phyloP scores from a whole-genome alignment of 2,888 invertebrate species.

The Ichneumoninae sp. region DNA sequence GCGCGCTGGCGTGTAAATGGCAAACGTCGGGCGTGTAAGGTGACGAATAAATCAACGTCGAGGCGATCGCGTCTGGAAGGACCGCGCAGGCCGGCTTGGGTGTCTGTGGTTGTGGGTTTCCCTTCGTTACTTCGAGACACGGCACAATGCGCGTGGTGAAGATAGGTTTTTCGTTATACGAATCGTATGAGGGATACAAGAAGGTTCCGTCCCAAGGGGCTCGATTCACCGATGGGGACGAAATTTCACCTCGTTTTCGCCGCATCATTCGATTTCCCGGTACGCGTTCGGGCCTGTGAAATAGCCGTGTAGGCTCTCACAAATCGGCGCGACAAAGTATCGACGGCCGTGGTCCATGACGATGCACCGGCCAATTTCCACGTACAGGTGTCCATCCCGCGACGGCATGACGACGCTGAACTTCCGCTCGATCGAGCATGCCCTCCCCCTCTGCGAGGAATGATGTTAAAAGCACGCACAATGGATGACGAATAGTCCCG shows the following conservation, averaged over 20 bases:
- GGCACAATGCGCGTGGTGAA: conserved; percentile 42
- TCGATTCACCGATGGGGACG: conserved; percentile 26
- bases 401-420: conserved; percentile 31
- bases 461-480: conserved; percentile 47
- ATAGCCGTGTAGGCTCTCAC: conserved; percentile 30
- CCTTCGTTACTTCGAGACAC: conserved; percentile 6
- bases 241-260: conserved; percentile 45
- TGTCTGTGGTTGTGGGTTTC: conserved; percentile 26
- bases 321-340: conserved; percentile 56
- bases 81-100: conserved; percentile 1
- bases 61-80: conserved; percentile 16
- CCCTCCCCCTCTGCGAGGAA: background rate
- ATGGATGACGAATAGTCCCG: conserved; percentile 46
- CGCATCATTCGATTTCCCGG: conserved; percentile 40
- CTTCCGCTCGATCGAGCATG: conserved; percentile 56
- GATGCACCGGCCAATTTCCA: conserved; percentile 46
- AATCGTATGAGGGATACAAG: conserved; percentile 47
- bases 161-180: conserved; percentile 41
- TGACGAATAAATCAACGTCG: conserved; percentile 73
- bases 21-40: conserved; percentile 69
- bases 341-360: conserved; percentile 23
- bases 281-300: conserved; percentile 7
- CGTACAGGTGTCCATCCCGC: conserved; percentile 38
- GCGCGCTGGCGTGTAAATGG: conserved; percentile 69
- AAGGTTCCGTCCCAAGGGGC: conserved; percentile 12